phyloP scores from a whole-genome alignment of 2,888 invertebrate genomes.

The Sesia apiformis region DNA sequence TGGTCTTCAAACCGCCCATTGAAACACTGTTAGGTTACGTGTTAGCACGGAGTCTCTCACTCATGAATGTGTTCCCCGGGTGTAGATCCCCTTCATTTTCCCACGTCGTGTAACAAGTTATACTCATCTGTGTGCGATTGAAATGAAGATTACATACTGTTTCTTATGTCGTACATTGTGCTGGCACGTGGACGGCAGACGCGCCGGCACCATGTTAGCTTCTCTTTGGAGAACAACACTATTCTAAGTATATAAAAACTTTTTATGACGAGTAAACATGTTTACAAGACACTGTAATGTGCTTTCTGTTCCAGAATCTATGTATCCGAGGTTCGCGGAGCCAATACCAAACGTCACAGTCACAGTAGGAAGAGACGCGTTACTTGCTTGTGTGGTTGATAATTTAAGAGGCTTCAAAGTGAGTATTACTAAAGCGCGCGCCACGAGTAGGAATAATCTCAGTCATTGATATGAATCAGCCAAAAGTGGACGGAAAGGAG shows the following conservation, averaged over 20 bases:
- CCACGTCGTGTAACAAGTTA: no score
- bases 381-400: conserved; percentile 91
- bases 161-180: not conserved
- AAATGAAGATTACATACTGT: no score
- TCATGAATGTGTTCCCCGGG: no score
- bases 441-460: no score
- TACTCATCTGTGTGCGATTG: no score
- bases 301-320: conserved; percentile 70
- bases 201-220: conserved; percentile 26
- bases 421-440: conserved; percentile 23
- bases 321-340: conserved; percentile 89
- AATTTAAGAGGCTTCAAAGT: conserved; percentile 92
- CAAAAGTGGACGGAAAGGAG: no score
- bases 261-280: conserved; percentile 50
- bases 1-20: no score
- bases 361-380: conserved; percentile 88
- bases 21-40: no score
- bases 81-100: no score
- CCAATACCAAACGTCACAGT: conserved; percentile 93
- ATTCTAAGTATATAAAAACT: conserved; percentile 24
- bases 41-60: no score
- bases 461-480: no score
- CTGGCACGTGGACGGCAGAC: conserved; percentile 19
- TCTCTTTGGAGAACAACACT: conserved; percentile 15
- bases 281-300: conserved; percentile 23